Evolutionary conservation across 2,888 invertebrate species (phyloP).

Genomic region (Eristalinus sepulchralis): DNA sequence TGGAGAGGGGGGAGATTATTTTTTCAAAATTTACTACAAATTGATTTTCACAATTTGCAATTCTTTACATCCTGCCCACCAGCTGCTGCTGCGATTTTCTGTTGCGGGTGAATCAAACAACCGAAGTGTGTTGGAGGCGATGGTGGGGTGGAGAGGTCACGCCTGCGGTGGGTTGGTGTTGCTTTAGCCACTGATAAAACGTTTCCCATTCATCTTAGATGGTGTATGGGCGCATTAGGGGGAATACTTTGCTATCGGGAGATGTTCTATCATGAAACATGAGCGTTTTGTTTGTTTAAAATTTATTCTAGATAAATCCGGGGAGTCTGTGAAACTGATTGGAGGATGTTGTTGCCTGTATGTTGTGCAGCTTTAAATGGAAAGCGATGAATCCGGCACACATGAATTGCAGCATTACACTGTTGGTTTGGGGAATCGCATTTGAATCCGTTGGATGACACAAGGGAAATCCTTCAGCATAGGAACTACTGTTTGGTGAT

Average conservation of each 20-base stretch:
- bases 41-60: conserved; percentile 12
- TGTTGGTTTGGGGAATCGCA: too few relatives aligned
- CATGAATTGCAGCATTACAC: too few relatives aligned
- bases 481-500: too few relatives aligned
- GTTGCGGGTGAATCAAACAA: neutral
- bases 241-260: neutral
- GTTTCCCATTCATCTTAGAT: neutral
- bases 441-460: too few relatives aligned
- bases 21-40: conserved; percentile 15
- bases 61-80: neutral
- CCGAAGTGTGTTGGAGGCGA: too few relatives aligned
- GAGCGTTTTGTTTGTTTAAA: neutral
- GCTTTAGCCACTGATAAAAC: neutral
- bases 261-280: neutral
- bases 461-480: too few relatives aligned
- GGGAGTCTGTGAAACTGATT: neutral
- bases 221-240: neutral
- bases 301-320: neutral
- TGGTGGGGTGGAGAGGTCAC: neutral
- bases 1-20: neutral
- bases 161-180: neutral
- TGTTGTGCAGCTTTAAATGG: too few relatives aligned
- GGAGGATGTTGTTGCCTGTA: neutral
- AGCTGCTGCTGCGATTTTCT: neutral
- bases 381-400: too few relatives aligned